These are phyloP conservation scores for Sylvilagus bachmani DNA, from an alignment of 2,113 vertebrate species.

Conservation along the genomic window DNA sequence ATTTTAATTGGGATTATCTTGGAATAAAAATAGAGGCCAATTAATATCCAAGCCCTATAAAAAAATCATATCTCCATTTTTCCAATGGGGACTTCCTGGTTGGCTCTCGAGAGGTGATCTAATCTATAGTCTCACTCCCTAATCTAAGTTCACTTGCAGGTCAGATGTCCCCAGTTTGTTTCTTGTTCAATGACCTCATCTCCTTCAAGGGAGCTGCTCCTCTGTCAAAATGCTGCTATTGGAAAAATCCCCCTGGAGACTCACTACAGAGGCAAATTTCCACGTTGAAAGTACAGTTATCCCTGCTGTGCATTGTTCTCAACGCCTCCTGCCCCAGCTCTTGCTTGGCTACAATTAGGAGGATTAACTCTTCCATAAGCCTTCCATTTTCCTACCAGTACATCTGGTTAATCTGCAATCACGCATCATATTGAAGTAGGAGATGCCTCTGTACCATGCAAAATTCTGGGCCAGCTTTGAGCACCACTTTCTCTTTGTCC, in stretches of 20 bases:
- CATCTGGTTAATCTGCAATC: constrained; percentile 44
- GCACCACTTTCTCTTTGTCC: background rate
- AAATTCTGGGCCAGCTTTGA: background rate
- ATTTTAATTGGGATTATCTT: constrained; percentile 74
- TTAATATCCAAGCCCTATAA: constrained; percentile 67
- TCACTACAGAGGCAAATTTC: constrained; percentile 46
- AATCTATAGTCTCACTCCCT: constrained; percentile 72
- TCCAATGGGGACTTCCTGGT: constrained; percentile 78
- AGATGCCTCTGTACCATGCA: background rate
- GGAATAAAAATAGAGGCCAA: constrained; percentile 69
- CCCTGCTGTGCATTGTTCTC: constrained; percentile 41
- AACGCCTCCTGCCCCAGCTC: background rate
- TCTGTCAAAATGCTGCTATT: constrained; percentile 63
- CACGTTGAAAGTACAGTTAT: constrained; percentile 21
- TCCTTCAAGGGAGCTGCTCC: constrained; percentile 65
- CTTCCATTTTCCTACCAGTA: constrained; percentile 39
- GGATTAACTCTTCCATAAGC: constrained; percentile 43
- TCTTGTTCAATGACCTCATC: constrained; percentile 76
- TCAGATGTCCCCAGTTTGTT: constrained; percentile 70
- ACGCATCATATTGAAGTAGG: background rate
- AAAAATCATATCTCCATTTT: constrained; percentile 77
- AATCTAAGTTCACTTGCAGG: constrained; percentile 82
- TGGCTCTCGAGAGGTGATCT: constrained; percentile 76
- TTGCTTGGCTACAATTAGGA: constrained; percentile 39
- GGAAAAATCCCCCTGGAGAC: constrained; percentile 67